A percentile compares a stretch with the other conserved stretches of the same genome.
Conservation (phyloP, 2,888 invertebrate genomes). For the Philereme transversata region DNA sequence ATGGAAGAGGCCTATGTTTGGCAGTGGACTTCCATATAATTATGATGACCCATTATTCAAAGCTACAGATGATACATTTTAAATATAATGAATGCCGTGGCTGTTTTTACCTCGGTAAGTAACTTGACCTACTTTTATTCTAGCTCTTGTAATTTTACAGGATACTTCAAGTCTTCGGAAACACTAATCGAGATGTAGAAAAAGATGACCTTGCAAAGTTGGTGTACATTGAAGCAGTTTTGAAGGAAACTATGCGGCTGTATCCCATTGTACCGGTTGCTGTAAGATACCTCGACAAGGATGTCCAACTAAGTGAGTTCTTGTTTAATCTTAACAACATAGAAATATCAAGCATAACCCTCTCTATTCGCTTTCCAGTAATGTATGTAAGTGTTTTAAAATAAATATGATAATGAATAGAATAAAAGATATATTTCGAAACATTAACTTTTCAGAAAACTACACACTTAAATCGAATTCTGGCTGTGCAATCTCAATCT, state of each 20-base stretch:
- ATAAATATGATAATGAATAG: too few relatives aligned
- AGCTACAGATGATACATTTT: too few relatives aligned
- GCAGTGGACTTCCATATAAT: too few relatives aligned
- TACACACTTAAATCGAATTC: slow-evolving; percentile 17
- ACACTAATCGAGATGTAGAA: slow-evolving; percentile 23
- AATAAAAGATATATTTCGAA: too few relatives aligned
- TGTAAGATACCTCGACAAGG: slow-evolving; percentile 4
- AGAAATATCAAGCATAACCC: too few relatives aligned
- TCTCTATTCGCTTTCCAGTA: too few relatives aligned
- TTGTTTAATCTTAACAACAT: too few relatives aligned
- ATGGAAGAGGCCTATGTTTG: too few relatives aligned
- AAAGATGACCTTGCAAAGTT: slow-evolving; percentile 31
- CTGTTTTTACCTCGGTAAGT: too few relatives aligned
- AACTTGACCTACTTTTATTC: background rate
- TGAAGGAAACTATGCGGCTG: slow-evolving; percentile 34
- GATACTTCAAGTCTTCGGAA: slow-evolving; percentile 16
- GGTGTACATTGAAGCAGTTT: slow-evolving; percentile 35
- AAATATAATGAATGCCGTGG: too few relatives aligned
- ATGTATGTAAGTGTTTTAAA: too few relatives aligned
- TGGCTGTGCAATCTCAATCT: slow-evolving; percentile 5
- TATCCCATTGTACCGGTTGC: slow-evolving; percentile 25
- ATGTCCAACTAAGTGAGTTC: slow-evolving; percentile 17
- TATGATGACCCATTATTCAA: too few relatives aligned
- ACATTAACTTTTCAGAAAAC: slow-evolving; percentile 21
- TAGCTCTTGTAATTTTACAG: slow-evolving; percentile 13